A percentile compares a stretch with the other conserved stretches of the same genome.
phyloP scores from a whole-genome alignment of 1,140 invertebrate species.

The Steinernema khuongi region DNA sequence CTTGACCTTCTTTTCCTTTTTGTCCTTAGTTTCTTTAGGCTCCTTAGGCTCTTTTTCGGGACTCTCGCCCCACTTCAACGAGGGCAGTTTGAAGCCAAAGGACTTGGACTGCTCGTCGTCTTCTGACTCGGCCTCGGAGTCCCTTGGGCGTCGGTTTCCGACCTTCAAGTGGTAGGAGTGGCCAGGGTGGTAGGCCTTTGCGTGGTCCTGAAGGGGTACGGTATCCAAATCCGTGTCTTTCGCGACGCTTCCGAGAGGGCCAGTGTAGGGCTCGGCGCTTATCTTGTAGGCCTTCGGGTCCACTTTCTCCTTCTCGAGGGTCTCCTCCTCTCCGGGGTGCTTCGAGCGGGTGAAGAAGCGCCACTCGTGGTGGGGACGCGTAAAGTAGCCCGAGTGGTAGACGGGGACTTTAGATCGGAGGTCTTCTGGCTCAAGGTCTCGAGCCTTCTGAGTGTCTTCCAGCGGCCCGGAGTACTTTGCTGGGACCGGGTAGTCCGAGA shows the following conservation, averaged over 20 bases:
- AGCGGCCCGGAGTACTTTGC: background rate
- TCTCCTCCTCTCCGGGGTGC: conserved; percentile 5
- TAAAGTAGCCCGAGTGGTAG: background rate
- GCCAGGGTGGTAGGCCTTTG: conserved; percentile 22
- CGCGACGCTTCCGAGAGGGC: background rate
- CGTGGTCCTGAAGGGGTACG: background rate
- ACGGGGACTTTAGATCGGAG: background rate
- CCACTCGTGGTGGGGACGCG: background rate
- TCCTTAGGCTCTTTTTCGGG: too few relatives aligned
- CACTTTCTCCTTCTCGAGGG: conserved; percentile 3
- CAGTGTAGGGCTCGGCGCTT: background rate
- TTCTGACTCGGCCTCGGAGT: background rate
- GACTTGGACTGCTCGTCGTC: conserved; percentile 7
- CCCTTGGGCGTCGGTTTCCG: background rate
- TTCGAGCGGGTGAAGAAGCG: background rate
- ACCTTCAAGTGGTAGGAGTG: background rate
- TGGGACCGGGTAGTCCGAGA: background rate
- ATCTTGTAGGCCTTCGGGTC: background rate
- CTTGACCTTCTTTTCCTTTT: background rate
- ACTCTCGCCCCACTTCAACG: too few relatives aligned
- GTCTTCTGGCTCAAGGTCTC: background rate
- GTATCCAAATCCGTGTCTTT: background rate
- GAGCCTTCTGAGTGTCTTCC: background rate
- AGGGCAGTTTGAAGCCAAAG: background rate
- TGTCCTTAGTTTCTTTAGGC: too few relatives aligned